These are phyloP conservation scores for Branchipolynoe longqiensis DNA, from an alignment of 2,888 invertebrate genomes.

Conservation along the genomic window DNA sequence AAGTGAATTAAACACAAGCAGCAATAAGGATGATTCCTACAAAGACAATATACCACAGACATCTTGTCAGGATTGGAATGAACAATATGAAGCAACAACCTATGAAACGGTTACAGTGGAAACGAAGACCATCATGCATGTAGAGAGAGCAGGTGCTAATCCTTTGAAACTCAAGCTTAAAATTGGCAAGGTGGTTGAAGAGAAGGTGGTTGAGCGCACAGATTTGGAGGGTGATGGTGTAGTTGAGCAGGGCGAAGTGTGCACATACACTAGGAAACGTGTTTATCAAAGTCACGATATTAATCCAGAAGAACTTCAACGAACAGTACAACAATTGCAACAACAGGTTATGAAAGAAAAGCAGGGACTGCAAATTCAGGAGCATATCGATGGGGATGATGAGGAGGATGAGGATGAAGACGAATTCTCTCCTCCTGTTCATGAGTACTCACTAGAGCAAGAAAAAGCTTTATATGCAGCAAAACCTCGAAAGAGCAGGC, in stretches of 20 bases:
- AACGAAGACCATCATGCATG: conserved; percentile 40
- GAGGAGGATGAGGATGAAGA: conserved; percentile 36
- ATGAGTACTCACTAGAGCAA: neutral
- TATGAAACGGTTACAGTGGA: conserved; percentile 33
- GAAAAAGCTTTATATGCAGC: conserved; percentile 32
- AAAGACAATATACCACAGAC: neutral
- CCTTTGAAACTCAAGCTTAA: conserved; percentile 52
- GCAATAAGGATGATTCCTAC: neutral
- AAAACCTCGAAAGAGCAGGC: conserved; percentile 14
- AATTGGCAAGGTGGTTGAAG: conserved; percentile 42
- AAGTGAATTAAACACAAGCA: conserved; percentile 7
- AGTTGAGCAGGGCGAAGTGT: conserved; percentile 10
- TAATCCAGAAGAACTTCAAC: neutral
- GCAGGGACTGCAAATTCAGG: neutral
- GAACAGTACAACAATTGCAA: neutral
- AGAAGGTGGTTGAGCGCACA: conserved; percentile 31
- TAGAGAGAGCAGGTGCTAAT: conserved; percentile 38
- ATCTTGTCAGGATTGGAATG: neutral
- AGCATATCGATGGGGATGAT: neutral
- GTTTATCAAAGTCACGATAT: conserved; percentile 14
- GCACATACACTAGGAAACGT: conserved; percentile 18
- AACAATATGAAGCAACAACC: conserved; percentile 12
- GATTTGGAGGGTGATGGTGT: conserved; percentile 1
- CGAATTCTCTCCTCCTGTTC: conserved; percentile 7
- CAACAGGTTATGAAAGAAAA: conserved; percentile 10